Percentiles rank a stretch among this genome's conserved stretches.
These are phyloP conservation scores for Caenorhabditis sinica DNA, from an alignment of 2,888 invertebrate species.

Conservation along the genomic window DNA sequence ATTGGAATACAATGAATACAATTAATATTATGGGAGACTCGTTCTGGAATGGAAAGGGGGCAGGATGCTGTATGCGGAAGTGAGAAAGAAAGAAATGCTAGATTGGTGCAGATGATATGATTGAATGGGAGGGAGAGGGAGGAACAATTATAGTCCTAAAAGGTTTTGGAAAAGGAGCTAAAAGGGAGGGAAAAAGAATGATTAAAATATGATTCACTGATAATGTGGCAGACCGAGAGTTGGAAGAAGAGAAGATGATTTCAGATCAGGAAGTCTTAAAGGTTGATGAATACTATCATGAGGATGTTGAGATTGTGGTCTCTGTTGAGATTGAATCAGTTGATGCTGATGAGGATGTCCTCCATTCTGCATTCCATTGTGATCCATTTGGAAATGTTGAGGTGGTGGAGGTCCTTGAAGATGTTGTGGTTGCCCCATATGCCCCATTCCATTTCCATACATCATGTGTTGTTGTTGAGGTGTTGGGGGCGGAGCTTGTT, in stretches of 20 bases:
- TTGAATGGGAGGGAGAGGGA: neutral
- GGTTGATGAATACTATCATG: conserved; percentile 67
- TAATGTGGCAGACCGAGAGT: conserved; percentile 58
- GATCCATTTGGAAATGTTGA: conserved; percentile 62
- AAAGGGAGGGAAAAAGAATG: neutral
- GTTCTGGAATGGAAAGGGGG: conserved; percentile 35
- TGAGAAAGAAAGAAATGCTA: conserved; percentile 29
- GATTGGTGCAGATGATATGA: conserved; percentile 23
- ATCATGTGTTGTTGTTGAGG: conserved; percentile 59
- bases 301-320: conserved; percentile 50
- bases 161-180: neutral
- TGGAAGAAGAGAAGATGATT: conserved; percentile 47
- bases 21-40: conserved; percentile 53
- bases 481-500: conserved; percentile 55
- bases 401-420: conserved; percentile 23
- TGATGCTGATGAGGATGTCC: conserved; percentile 42
- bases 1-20: conserved; percentile 31
- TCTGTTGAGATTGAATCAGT: conserved; percentile 18
- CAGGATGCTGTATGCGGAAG: conserved; percentile 9
- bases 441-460: conserved; percentile 50
- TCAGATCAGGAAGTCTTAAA: conserved; percentile 70
- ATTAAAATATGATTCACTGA: conserved; percentile 43
- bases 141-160: neutral
- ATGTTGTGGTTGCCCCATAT: conserved; percentile 42
- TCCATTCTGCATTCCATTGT: conserved; percentile 45